Evolutionary conservation across 2,888 invertebrate species (phyloP).

Genomic region (Coelogynopora nodosa): DNA sequence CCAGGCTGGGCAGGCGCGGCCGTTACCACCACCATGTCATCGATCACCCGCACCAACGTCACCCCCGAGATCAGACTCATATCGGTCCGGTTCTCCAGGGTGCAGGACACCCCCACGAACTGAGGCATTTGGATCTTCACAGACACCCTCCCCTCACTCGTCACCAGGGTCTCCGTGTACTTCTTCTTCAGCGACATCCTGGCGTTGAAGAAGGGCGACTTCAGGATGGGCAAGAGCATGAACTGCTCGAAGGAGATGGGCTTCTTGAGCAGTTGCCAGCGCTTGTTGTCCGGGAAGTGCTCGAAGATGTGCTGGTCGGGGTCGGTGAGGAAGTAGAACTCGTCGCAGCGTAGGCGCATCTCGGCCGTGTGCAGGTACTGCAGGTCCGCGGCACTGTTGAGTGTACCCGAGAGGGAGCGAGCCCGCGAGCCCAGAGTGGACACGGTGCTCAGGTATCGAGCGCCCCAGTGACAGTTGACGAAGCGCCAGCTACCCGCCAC

Average conservation of each 20-base stretch:
- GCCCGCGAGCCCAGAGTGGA: neutral
- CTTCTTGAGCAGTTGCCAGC: constrained; percentile 61
- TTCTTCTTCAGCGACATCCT: constrained; percentile 44
- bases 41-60: constrained; percentile 40
- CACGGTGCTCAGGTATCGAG: constrained; percentile 66
- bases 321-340: constrained; percentile 51
- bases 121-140: constrained; percentile 45
- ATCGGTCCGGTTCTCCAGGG: constrained; percentile 52
- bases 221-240: constrained; percentile 61
- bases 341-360: constrained; percentile 58
- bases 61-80: constrained; percentile 41
- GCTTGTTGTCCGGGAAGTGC: constrained; percentile 47
- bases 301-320: constrained; percentile 48
- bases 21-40: constrained; percentile 52
- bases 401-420: neutral
- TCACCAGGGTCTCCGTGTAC: constrained; percentile 43
- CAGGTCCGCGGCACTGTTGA: neutral
- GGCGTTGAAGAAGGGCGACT: constrained; percentile 55
- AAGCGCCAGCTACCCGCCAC: constrained; percentile 98
- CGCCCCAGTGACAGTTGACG: constrained; percentile 99
- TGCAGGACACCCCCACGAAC: constrained; percentile 49
- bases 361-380: constrained; percentile 41
- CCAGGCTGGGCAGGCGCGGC: constrained; percentile 61
- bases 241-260: constrained; percentile 63
- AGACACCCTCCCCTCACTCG: constrained; percentile 41